phyloP scores from a whole-genome alignment of 2,888 invertebrate genomes.

The Smittia sp. region DNA sequence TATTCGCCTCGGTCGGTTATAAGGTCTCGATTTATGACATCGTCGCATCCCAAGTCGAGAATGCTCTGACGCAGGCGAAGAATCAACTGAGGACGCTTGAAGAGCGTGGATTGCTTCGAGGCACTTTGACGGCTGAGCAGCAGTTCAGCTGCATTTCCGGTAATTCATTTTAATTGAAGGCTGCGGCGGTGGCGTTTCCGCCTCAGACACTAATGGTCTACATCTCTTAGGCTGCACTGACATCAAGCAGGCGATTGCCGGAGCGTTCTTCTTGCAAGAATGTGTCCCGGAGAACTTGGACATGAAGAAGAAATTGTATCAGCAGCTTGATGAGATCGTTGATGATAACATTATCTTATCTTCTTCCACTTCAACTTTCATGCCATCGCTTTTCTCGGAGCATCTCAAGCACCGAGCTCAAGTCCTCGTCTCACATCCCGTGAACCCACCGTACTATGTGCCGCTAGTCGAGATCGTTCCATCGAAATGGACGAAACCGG shows the following conservation, averaged over 20 bases:
- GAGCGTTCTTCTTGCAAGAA: slow-evolving; percentile 83
- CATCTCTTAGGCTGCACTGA: slow-evolving; percentile 61
- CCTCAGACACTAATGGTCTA: too few species aligned
- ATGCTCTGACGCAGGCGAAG: slow-evolving; percentile 71
- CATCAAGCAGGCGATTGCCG: slow-evolving; percentile 69
- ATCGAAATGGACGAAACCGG: slow-evolving; percentile 85
- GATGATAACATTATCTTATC: slow-evolving; percentile 78
- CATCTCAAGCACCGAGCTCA: slow-evolving; percentile 69
- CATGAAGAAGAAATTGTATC: slow-evolving; percentile 77
- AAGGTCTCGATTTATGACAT: slow-evolving; percentile 84
- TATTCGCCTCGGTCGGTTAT: slow-evolving; percentile 91
- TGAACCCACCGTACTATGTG: slow-evolving; percentile 92
- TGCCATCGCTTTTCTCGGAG: slow-evolving; percentile 83
- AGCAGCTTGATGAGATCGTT: slow-evolving; percentile 72
- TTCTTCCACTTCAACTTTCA: slow-evolving; percentile 89
- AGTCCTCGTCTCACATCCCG: slow-evolving; percentile 78
- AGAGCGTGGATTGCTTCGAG: slow-evolving; percentile 70
- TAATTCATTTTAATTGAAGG: slow-evolving; percentile 47
- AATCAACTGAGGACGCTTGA: slow-evolving; percentile 70
- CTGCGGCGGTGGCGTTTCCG: slow-evolving; percentile 10
- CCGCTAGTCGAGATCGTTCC: slow-evolving; percentile 93
- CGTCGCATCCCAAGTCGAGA: slow-evolving; percentile 68
- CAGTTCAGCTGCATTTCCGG: slow-evolving; percentile 75
- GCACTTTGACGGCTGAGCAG: slow-evolving; percentile 67
- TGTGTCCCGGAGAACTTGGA: slow-evolving; percentile 89